Base-by-base conservation (phyloP, 1,140 invertebrate genomes). In the Antheraea mylitta region DNA sequence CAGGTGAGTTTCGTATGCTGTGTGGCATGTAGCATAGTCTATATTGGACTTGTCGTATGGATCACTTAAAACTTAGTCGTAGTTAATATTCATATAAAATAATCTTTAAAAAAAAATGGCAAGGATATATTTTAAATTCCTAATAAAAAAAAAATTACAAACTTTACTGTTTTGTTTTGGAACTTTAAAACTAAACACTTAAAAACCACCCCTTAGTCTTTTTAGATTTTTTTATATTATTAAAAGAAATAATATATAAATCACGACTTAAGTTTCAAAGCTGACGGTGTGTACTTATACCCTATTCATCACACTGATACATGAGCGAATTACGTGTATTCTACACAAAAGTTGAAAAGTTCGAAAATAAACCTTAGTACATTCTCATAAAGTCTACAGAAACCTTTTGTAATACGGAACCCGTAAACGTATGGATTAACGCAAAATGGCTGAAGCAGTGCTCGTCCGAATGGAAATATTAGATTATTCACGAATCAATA, bases 401-500 rank as follows among this genome's bases (percentile, higher is more conserved):
- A 22, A n/a, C 2, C 9, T 18, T 30, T 13, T 61, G 60, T 18
- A 64, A 48, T 7, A n/a, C 18, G 68, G 19, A 63, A 69, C 66
- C 53, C 37, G 22, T 63, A 58, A 59, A 66, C 11, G 48, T 13
- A 30, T 37, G 69, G 67, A 70, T 74, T 70, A 69, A 64, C 66
- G 65, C 64, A 63, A 70, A 74, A 74, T 64, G 69, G 72, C 66
- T 65, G 45, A 64, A 68, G 13, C 59, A 30, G 42, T 9, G 72
- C 16, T 19, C 69, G 45, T 61, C 70, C 48, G 69, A 74, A 69
- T 59, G 73, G 69, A 74, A 74, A 71, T 67, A 74, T 74, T 74
- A 71, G 73, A 74, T 74, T 71, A 74, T 71, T 64, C 53, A 66
- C 45, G 69, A 68, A 71, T 74, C 73, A 74, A 71, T 74, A 70